A percentile compares a stretch with the other conserved stretches of the same genome.
Conservation (phyloP, 2,888 invertebrate species). For the Augiades crinisus region DNA sequence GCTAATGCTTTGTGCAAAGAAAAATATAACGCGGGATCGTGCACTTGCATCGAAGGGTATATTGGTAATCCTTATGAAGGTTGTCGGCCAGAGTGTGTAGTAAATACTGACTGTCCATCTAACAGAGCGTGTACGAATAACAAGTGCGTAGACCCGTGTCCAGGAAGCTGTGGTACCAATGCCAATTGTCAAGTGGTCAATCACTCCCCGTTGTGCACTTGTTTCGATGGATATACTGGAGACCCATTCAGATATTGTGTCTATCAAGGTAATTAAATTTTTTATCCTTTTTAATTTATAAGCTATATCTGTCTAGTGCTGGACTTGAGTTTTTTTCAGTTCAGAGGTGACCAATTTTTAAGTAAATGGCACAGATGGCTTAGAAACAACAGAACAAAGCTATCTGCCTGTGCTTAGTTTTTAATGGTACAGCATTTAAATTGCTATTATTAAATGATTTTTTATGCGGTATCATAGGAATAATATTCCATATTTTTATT, state of each 20-base stretch:
- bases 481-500: conserved; percentile 39
- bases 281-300: conserved; percentile 1
- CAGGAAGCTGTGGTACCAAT: conserved; percentile 88
- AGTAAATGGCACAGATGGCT: no score
- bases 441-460: background rate
- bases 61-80: conserved; percentile 90
- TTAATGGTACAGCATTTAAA: background rate
- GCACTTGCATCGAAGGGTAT: conserved; percentile 86
- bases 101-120: conserved; percentile 87
- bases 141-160: conserved; percentile 89
- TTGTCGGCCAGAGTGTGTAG: conserved; percentile 87
- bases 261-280: conserved; percentile 61
- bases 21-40: conserved; percentile 83
- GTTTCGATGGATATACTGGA: conserved; percentile 85
- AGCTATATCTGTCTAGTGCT: no score
- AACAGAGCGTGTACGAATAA: conserved; percentile 86
- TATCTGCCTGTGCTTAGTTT: no score
- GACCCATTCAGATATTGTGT: conserved; percentile 87
- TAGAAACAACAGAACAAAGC: no score
- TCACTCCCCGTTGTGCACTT: conserved; percentile 86
- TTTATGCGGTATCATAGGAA: no score
- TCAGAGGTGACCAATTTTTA: no score
- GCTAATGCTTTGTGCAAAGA: conserved; percentile 84
- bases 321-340: no score
- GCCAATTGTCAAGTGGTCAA: conserved; percentile 88